Conservation (phyloP, 2,113 vertebrate species). For the Pavo muticus region DNA sequence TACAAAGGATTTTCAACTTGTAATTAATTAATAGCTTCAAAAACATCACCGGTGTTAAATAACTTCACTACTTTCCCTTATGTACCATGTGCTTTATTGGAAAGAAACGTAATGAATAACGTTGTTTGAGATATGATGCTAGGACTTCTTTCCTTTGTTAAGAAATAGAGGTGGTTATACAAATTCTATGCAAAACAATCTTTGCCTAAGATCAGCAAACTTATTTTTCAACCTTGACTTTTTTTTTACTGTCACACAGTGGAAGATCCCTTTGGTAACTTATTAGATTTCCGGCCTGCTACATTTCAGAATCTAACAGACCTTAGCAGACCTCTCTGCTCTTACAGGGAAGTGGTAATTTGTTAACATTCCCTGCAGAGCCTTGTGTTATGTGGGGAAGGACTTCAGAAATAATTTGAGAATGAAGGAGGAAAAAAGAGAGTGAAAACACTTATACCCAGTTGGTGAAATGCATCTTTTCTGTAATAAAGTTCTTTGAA, state of each 20-base stretch:
- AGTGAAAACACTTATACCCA: neutral
- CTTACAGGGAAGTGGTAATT: slow-evolving; percentile 10
- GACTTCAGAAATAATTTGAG: neutral
- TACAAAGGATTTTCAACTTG: neutral
- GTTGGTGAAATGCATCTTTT: neutral
- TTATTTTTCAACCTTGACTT: neutral
- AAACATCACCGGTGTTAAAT: neutral
- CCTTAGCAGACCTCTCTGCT: neutral
- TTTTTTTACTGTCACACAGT: neutral
- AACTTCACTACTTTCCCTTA: neutral
- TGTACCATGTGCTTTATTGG: neutral
- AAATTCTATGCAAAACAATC: neutral
- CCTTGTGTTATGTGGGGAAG: neutral
- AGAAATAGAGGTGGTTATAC: neutral
- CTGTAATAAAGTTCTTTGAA: neutral
- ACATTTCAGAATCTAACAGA: neutral
- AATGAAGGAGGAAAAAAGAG: neutral
- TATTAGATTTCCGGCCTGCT: neutral
- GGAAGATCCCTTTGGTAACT: neutral
- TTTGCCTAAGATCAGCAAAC: neutral
- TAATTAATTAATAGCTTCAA: neutral
- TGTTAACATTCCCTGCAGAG: slow-evolving; percentile 13
- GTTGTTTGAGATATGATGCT: neutral
- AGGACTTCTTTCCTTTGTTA: neutral
- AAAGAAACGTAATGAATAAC: neutral